Base-by-base conservation (phyloP, 2,888 invertebrate genomes). In the Aelia acuminata region DNA sequence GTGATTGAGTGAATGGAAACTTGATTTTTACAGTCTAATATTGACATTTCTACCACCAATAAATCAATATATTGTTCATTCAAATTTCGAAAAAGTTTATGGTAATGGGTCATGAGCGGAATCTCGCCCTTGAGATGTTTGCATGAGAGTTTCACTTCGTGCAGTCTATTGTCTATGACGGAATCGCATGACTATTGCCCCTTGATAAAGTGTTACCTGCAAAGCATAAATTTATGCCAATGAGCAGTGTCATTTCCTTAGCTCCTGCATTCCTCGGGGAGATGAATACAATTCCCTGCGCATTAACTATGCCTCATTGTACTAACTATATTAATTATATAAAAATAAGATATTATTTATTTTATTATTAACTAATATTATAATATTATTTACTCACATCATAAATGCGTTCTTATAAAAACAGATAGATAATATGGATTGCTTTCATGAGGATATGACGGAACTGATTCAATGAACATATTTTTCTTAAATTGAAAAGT, bases 121-220 rank as follows among this genome's bases (percentile, higher is more conserved):
- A 70, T 70, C 31, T 70, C 63, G 35, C 31, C 63, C 63, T 70
- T 70, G 63, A 18, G 31, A 70, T 70, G 63, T 70, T 35, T 70
- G 63, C 63, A 70, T 70, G 63, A 70, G 63, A 70, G 20, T 70
- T 26, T 70, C 31, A 35, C 63, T 35, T 70, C 63, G 63, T 70
- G 63, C 63, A 70, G 15, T 70, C 31, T 70, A 70, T 70, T 70
- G 63, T 70, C 35, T 70, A 70, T 70, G 63, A 70, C 35, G 63
- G 63, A 70, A 70, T 31, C 63, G 15, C 63, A 63, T 63, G 63
- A 10, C 63, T 31, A 63, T 63, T 63, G 31, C 31, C 18, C 18
- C 63, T 70, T 70, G 63, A 70, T 70, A 70, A 70, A 70, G 31
- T 70, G 31, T 35, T 35, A 70, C 63, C 63, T 70, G 63, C 7